Evolutionary conservation across 2,113 vertebrate genomes (phyloP).

Genomic region (Chascanopsetta lugubris): DNA sequence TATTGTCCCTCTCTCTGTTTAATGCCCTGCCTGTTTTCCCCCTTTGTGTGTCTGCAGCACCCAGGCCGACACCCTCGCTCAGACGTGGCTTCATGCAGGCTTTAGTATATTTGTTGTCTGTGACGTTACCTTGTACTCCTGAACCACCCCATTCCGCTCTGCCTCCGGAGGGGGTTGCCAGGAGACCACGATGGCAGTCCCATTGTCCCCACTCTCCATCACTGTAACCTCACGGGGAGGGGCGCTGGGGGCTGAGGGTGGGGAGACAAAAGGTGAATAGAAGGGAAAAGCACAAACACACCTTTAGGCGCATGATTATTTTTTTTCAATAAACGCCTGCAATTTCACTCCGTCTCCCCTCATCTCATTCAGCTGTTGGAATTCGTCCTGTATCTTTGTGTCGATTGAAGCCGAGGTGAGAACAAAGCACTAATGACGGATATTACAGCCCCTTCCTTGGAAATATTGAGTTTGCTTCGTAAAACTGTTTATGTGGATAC

Average conservation of each 20-base stretch:
- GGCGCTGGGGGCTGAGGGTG: constrained; percentile 88
- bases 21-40: constrained; percentile 48
- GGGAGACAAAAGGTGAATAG: constrained; percentile 52
- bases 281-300: too few species aligned
- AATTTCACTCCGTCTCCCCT: constrained; percentile 6
- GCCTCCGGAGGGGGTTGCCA: constrained; percentile 97
- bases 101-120: background rate
- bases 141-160: constrained; percentile 93
- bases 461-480: constrained; percentile 10
- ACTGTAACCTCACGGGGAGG: constrained; percentile 93
- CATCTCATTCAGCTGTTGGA: constrained; percentile 33
- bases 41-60: constrained; percentile 41
- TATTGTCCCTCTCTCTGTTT: constrained; percentile 42
- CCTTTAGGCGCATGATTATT: constrained; percentile 37
- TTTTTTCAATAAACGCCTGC: constrained; percentile 10
- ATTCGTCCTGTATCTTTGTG: constrained; percentile 31
- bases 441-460: constrained; percentile 37
- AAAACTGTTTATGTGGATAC: constrained; percentile 7
- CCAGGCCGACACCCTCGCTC: background rate
- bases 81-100: constrained; percentile 18
- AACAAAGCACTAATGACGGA: constrained; percentile 57
- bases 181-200: constrained; percentile 91
- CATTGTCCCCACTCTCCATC: constrained; percentile 92
- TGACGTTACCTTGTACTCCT: constrained; percentile 93
- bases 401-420: constrained; percentile 36